Evolutionary conservation across 2,888 invertebrate species (phyloP), one percentile per base, ranked within the genome.

Genomic region (Lysandra coridon): DNA sequence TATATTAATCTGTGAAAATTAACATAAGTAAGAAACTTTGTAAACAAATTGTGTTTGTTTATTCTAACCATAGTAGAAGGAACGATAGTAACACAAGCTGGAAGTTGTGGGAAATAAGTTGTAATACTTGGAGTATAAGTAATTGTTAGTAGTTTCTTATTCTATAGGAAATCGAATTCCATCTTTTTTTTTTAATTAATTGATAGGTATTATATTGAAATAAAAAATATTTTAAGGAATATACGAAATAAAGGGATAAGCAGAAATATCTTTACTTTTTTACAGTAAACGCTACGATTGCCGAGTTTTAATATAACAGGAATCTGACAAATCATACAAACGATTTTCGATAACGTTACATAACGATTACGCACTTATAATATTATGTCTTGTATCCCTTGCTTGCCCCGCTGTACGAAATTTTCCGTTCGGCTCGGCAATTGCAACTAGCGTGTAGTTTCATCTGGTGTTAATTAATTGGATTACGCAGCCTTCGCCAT

Each of bases 391-490:
- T 44, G 44, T 44, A 44, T 44, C 6, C 3, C 49, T 10, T 57
- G 57, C 57, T 53, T 53, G 53, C 53, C 57, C 57, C 57, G 49
- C 1, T 17, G 44, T 73, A 53, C 30, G 73, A 82, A 80, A 80
- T 81, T 73, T 80, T 73, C 76, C 80, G 78, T 75, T 81, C 75
- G 57, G 75, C 74, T 79, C 44, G 81, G 81, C 83, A 86, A 84
- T 85, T 85, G 87, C 87, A 88, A 86, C 86, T 85, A 86, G 85
- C 86, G 85, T 86, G 85, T 88, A 89, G 88, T 88, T 89, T 88
- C 88, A 90, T 89, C 88, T 88, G 82, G 84, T 86, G 85, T 88
- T 91, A 90, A 92, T 91, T 91, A 92, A 92, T 91, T 91, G 88
- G 89, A 91, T 91, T 91, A 91, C 90, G 86, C 86, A 88, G 86